Percentiles rank a stretch among this genome's conserved stretches.
Conservation (phyloP, 2,888 invertebrate genomes). For the Cetonia aurata region DNA sequence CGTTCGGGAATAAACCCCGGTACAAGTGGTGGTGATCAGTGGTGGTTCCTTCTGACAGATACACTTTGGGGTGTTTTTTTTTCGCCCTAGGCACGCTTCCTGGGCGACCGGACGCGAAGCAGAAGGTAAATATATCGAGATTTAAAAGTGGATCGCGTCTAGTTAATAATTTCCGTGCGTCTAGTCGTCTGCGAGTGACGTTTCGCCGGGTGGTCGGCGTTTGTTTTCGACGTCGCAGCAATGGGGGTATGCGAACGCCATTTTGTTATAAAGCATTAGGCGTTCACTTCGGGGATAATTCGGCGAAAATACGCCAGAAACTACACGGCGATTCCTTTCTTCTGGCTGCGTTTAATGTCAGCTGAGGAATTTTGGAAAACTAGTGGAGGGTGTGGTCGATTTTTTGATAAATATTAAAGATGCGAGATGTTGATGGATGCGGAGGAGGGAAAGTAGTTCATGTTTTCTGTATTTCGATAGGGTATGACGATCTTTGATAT, state of each 20-base stretch:
- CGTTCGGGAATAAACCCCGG: conserved; percentile 19
- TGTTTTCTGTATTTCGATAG: neutral
- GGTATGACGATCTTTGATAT: no score
- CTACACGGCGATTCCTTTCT: neutral
- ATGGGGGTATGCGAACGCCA: conserved; percentile 54
- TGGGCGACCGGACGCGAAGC: conserved; percentile 10
- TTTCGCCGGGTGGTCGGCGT: conserved; percentile 27
- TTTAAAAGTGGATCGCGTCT: conserved; percentile 9
- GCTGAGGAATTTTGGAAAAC: conserved; percentile 12
- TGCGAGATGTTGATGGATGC: conserved; percentile 7
- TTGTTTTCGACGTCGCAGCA: conserved; percentile 32
- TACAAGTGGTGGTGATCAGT: conserved; percentile 40
- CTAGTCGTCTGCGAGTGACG: conserved; percentile 8
- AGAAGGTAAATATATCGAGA: conserved; percentile 41
- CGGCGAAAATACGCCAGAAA: neutral
- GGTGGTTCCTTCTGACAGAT: conserved; percentile 44
- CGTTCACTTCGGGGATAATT: conserved; percentile 56
- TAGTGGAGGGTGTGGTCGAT: conserved; percentile 17
- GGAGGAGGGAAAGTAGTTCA: conserved; percentile 1
- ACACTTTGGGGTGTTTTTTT: conserved; percentile 43
- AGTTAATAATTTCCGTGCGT: conserved; percentile 27
- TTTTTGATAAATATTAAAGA: conserved; percentile 20
- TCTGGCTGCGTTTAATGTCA: neutral
- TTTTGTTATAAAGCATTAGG: conserved; percentile 61
- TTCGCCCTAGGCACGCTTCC: conserved; percentile 20